Evolutionary conservation across 2,113 vertebrate genomes (phyloP).

Genomic region (Harpagus bidentatus): DNA sequence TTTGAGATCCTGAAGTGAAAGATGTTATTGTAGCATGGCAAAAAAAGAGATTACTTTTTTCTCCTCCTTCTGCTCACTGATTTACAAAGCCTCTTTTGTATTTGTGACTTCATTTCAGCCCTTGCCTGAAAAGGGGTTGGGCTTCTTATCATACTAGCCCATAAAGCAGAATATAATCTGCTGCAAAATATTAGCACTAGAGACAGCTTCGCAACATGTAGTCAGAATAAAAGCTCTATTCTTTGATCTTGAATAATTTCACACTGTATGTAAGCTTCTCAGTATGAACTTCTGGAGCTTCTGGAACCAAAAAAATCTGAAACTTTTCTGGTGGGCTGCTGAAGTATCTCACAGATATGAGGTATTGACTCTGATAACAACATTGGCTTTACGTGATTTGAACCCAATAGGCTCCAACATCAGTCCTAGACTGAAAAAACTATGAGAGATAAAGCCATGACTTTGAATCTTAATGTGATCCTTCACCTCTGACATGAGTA

Average conservation of each 20-base stretch:
- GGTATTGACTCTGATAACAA: not conserved
- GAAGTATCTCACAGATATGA: not conserved
- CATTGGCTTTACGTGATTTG: not conserved
- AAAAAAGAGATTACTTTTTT: not conserved
- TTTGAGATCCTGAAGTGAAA: slow-evolving; percentile 18
- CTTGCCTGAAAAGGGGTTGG: not conserved
- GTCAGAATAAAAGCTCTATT: not conserved
- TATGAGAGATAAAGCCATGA: not conserved
- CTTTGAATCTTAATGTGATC: not conserved
- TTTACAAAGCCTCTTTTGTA: not conserved
- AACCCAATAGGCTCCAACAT: not conserved
- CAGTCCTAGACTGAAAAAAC: not conserved
- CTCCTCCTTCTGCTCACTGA: not conserved
- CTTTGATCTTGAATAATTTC: not conserved
- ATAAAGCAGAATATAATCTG: not conserved
- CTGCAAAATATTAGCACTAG: not conserved
- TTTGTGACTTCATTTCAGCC: not conserved
- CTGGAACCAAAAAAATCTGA: not conserved
- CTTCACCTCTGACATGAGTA: not conserved
- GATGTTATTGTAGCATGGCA: not conserved
- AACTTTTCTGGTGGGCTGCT: not conserved
- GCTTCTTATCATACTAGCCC: not conserved
- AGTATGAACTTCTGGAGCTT: not conserved
- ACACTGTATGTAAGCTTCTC: not conserved
- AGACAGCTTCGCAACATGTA: not conserved